Evolutionary conservation across 2,888 invertebrate species (phyloP).

Genomic region (Halocaridina rubra): DNA sequence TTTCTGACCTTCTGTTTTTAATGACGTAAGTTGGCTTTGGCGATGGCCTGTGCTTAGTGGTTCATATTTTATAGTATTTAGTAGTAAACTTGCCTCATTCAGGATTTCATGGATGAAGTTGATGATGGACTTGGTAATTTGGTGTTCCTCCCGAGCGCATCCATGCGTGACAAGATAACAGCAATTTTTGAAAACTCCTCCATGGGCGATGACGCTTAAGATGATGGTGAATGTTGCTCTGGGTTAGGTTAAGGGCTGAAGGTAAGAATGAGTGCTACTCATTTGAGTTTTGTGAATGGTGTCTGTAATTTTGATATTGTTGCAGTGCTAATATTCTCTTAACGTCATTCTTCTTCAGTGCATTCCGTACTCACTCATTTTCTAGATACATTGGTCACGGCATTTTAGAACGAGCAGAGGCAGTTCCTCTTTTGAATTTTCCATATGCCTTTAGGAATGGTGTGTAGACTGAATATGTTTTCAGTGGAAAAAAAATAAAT

Average conservation of each 20-base stretch:
- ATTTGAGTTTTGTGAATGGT: conserved; percentile 42
- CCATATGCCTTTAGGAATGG: too few species aligned
- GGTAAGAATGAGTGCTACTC: conserved; percentile 40
- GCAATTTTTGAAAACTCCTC: conserved; percentile 49
- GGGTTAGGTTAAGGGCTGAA: conserved; percentile 44
- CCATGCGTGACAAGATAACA: conserved; percentile 49
- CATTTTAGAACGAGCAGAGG: too few species aligned
- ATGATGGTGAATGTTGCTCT: conserved; percentile 30
- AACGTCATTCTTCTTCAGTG: too few species aligned
- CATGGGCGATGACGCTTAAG: conserved; percentile 23
- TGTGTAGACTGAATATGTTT: too few species aligned
- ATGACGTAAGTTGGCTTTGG: neutral
- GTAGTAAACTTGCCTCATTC: conserved; percentile 48
- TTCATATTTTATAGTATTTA: conserved; percentile 6
- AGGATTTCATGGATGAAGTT: conserved; percentile 49
- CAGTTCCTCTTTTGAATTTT: too few species aligned
- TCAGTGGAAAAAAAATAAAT: too few species aligned
- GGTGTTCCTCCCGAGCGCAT: conserved; percentile 51
- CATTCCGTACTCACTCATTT: too few species aligned
- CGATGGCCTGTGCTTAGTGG: neutral
- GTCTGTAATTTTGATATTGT: conserved; percentile 29
- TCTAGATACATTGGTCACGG: too few species aligned
- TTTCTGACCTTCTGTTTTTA: too few species aligned
- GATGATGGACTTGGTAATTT: conserved; percentile 54
- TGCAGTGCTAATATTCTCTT: conserved; percentile 35